Evolutionary conservation across 2,797 vertebrate genomes (phyloP).

Genomic region (Sebastes itinus): DNA sequence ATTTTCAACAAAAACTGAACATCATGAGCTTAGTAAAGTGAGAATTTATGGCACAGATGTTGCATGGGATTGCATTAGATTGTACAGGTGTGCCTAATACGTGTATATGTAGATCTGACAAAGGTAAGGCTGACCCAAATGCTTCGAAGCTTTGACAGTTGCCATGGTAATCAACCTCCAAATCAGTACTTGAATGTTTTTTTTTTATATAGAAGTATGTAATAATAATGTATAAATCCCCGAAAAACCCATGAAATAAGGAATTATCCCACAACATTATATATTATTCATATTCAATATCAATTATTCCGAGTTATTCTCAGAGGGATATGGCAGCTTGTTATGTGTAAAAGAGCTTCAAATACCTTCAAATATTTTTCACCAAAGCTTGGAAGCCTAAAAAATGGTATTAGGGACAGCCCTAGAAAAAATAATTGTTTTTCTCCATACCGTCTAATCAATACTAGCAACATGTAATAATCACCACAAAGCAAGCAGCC

Average conservation of each 20-base stretch:
- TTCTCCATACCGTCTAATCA: not conserved
- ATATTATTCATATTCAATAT: no score
- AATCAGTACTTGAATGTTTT: no score
- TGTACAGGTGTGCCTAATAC: not conserved
- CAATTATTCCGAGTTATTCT: no score
- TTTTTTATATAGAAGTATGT: no score
- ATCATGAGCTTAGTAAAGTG: not conserved
- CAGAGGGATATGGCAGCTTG: no score
- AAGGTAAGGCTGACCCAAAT: not conserved
- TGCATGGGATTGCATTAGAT: not conserved
- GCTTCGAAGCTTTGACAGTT: no score
- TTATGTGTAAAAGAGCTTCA: not conserved
- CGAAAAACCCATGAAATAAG: no score
- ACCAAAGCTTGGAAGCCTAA: no score
- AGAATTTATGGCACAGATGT: accelerated
- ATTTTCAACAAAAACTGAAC: not conserved
- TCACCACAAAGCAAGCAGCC: not conserved
- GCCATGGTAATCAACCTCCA: no score
- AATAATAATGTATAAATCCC: no score
- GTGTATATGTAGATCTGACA: not conserved
- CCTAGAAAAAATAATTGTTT: not conserved
- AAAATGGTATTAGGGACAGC: no score
- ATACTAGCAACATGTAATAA: not conserved
- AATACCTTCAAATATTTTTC: not conserved
- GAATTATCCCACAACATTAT: no score